Percentiles rank a stretch among this genome's conserved stretches.
Conservation (phyloP, 2,113 vertebrate genomes). For the Corythornis vintsioides region DNA sequence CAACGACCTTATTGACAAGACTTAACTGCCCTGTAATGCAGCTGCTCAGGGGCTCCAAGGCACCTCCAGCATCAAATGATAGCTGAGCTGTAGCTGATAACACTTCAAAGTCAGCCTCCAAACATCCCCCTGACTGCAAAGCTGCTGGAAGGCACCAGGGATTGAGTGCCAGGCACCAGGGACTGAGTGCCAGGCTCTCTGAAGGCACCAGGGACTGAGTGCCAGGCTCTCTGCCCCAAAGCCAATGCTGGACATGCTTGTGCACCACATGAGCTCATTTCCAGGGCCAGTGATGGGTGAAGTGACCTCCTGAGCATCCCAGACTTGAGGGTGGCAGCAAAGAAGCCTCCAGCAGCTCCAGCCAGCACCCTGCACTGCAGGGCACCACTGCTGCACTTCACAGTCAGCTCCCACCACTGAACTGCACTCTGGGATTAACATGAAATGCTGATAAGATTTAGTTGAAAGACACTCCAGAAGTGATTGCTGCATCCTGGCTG, state of each 20-base stretch:
- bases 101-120: not conserved
- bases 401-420: not conserved
- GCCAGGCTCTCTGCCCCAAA: not conserved
- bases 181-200: not conserved
- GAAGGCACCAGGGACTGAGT: not conserved
- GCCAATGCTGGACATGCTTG: not conserved
- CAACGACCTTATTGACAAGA: not conserved
- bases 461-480: not conserved
- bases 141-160: not conserved
- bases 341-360: not conserved
- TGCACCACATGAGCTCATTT: rapidly evolving
- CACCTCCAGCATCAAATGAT: rapidly evolving
- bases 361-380: not conserved
- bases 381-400: not conserved
- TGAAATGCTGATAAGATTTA: not conserved
- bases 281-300: not conserved
- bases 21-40: not conserved
- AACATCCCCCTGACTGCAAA: not conserved
- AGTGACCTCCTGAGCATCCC: not conserved
- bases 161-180: not conserved
- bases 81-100: not conserved
- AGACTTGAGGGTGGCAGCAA: not conserved
- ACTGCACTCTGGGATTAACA: too few relatives aligned
- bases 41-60: not conserved
- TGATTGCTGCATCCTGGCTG: not conserved